These are phyloP conservation scores for Drosophila bifasciata DNA, from an alignment of 1,140 invertebrate species.

Conservation along the genomic window DNA sequence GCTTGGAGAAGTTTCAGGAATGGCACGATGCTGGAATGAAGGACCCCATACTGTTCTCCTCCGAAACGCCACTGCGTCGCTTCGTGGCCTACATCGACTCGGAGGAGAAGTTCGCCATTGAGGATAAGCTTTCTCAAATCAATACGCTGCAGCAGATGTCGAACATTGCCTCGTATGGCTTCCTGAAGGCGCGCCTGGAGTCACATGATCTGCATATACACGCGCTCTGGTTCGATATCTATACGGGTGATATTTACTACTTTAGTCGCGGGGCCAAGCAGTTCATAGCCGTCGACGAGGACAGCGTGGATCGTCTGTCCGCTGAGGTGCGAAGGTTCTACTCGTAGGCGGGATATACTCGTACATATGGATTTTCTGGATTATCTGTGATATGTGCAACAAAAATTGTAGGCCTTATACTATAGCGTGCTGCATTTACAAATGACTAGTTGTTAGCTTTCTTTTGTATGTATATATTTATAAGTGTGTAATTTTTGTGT, in stretches of 20 bases:
- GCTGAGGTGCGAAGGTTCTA: constrained; percentile 92
- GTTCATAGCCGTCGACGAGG: constrained; percentile 91
- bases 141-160: constrained; percentile 97
- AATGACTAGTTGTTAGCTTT: constrained; percentile 46
- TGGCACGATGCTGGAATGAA: constrained; percentile 87
- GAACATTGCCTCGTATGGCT: constrained; percentile 97
- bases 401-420: constrained; percentile 45
- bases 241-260: constrained; percentile 97
- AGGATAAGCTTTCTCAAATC: constrained; percentile 97
- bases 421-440: constrained; percentile 54
- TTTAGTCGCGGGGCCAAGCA: constrained; percentile 94
- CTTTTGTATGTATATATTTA: constrained; percentile 57
- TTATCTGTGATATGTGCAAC: constrained; percentile 69
- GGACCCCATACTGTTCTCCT: constrained; percentile 92
- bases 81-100: constrained; percentile 98
- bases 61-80: constrained; percentile 92
- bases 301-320: constrained; percentile 89
- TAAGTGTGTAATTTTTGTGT: constrained; percentile 67
- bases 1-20: constrained; percentile 92
- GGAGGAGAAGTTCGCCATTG: constrained; percentile 93
- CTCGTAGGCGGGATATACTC: constrained; percentile 86
- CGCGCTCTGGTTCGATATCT: constrained; percentile 98
- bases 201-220: constrained; percentile 94
- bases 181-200: constrained; percentile 93
- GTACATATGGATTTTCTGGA: constrained; percentile 11